Evolutionary conservation across 2,113 vertebrate genomes (phyloP).

Genomic region (Limanda limanda): DNA sequence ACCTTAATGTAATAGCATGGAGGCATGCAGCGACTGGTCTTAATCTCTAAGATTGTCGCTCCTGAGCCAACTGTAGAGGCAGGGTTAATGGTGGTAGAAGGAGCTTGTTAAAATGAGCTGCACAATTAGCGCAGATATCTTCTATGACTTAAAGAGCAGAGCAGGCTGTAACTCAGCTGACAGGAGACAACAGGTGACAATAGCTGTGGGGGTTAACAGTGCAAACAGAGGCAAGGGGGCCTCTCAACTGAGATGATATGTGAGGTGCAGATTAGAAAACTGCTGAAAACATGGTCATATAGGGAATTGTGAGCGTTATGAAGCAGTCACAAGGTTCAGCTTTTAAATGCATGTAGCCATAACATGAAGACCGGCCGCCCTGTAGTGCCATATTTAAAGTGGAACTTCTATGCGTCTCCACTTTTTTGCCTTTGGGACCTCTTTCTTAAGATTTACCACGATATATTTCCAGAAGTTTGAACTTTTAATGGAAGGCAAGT

Average conservation of each 20-base stretch:
- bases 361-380: background rate
- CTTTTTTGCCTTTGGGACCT: no score
- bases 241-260: background rate
- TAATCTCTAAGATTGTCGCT: constrained; percentile 28
- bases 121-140: constrained; percentile 38
- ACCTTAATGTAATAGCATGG: constrained; percentile 49
- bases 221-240: constrained; percentile 15
- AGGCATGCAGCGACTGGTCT: constrained; percentile 54
- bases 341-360: background rate
- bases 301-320: background rate
- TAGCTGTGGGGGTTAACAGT: constrained; percentile 22
- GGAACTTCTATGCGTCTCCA: no score
- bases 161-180: constrained; percentile 12
- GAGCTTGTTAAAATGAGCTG: constrained; percentile 61
- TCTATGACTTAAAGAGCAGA: constrained; percentile 39
- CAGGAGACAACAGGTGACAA: constrained; percentile 41
- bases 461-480: background rate
- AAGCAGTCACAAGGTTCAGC: background rate
- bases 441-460: background rate
- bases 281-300: background rate
- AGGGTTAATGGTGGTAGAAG: constrained; percentile 20
- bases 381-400: no score
- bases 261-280: background rate
- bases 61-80: constrained; percentile 12
- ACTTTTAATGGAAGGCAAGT: no score